Conservation (phyloP, 2,113 vertebrate genomes). For the Platysteira castanea region DNA sequence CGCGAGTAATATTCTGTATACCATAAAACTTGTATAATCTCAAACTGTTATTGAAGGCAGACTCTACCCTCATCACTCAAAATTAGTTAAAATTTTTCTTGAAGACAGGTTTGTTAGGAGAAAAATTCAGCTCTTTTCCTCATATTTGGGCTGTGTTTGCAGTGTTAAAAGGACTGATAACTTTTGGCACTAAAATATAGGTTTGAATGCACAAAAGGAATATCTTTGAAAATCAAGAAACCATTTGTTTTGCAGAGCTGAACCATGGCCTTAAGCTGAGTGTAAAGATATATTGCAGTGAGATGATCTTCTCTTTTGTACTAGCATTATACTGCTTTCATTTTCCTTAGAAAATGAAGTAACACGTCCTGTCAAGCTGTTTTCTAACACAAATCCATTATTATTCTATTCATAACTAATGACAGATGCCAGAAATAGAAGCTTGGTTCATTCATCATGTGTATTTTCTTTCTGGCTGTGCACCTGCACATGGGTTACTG, state of each 20-base stretch:
- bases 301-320: background rate
- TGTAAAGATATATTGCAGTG: background rate
- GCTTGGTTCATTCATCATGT: background rate
- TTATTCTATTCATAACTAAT: constrained; percentile 2
- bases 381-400: background rate
- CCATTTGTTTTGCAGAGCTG: background rate
- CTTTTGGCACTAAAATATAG: background rate
- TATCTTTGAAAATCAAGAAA: background rate
- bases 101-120: background rate
- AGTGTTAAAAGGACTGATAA: background rate
- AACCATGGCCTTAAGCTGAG: background rate
- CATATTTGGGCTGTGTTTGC: background rate
- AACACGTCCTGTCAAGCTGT: background rate
- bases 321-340: background rate
- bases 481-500: background rate
- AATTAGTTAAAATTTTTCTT: background rate
- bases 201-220: background rate
- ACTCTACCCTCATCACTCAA: background rate
- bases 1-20: background rate
- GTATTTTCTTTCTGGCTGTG: background rate
- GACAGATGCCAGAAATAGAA: background rate
- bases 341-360: background rate
- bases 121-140: background rate
- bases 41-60: background rate
- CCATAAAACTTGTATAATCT: background rate